A percentile compares a stretch with the other conserved stretches of the same genome.
Conservation (phyloP, 92 coral and sea anemone genomes). For the Bergia puertoricense region DNA sequence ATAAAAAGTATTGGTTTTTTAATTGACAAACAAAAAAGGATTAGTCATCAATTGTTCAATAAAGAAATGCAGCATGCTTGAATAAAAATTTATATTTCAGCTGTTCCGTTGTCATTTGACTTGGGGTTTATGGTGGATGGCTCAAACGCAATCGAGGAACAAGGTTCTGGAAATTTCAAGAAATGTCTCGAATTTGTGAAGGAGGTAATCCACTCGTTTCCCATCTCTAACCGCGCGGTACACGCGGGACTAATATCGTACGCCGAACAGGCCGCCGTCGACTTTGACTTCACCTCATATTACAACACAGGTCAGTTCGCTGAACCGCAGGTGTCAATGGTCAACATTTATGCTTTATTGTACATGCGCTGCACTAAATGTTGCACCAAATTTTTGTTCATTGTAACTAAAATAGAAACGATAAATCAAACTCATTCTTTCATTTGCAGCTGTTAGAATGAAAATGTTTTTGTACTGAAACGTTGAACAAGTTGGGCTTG, state of each 20-base stretch:
- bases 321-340: neutral
- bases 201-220: conserved; percentile 67
- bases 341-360: neutral
- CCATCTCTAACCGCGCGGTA: conserved; percentile 66
- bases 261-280: conserved; percentile 58
- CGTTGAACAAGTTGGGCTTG: too few relatives aligned
- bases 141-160: conserved; percentile 71
- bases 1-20: neutral
- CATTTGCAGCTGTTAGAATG: too few relatives aligned
- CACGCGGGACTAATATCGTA: conserved; percentile 77
- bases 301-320: conserved; percentile 37
- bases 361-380: neutral
- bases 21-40: neutral
- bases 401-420: too few relatives aligned
- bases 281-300: conserved; percentile 61
- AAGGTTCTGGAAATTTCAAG: conserved; percentile 82
- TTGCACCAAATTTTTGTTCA: neutral
- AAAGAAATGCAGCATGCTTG: neutral
- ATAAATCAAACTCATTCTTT: too few relatives aligned
- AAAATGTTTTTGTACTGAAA: too few relatives aligned
- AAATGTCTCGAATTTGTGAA: conserved; percentile 81
- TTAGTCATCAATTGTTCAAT: neutral
- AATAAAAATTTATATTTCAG: conserved; percentile 1
- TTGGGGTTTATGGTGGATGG: conserved; percentile 88
- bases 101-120: conserved; percentile 59